A percentile compares a stretch with the other conserved stretches of the same genome.
These are phyloP conservation scores for Hemibagrus guttatus DNA, from an alignment of 2,797 vertebrate genomes.

Conservation along the genomic window DNA sequence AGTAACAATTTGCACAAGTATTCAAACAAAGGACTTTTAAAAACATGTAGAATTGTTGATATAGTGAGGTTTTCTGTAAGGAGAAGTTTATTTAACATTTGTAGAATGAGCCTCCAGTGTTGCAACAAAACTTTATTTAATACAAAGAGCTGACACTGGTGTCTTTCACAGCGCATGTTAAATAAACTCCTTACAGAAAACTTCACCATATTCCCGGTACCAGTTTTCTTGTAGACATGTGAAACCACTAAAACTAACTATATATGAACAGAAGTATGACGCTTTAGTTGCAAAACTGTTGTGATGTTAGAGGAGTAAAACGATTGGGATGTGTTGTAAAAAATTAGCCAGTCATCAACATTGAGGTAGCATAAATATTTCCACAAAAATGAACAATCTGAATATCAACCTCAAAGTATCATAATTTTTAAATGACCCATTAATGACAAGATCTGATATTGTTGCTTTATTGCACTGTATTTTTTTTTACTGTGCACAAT, in stretches of 20 bases:
- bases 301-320: too few relatives aligned
- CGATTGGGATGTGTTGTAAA: too few relatives aligned
- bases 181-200: not conserved
- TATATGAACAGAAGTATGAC: too few relatives aligned
- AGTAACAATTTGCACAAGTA: not conserved
- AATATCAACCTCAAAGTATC: not conserved
- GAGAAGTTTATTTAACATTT: not conserved
- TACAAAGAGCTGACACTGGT: not conserved
- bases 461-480: not conserved
- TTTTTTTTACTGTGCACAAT: not conserved
- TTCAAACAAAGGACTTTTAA: not conserved
- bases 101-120: not conserved
- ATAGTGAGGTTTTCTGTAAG: not conserved
- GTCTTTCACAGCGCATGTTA: not conserved
- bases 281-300: too few relatives aligned
- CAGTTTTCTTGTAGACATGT: too few relatives aligned
- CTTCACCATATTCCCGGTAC: not conserved
- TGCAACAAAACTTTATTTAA: not conserved
- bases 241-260: too few relatives aligned
- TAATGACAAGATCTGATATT: not conserved
- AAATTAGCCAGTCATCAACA: too few relatives aligned
- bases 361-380: too few relatives aligned
- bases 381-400: too few relatives aligned
- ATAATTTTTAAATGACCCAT: too few relatives aligned
- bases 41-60: not conserved